These are phyloP conservation scores for Chionomys nivalis DNA, from an alignment of 2,113 vertebrate genomes.

Conservation along the genomic window DNA sequence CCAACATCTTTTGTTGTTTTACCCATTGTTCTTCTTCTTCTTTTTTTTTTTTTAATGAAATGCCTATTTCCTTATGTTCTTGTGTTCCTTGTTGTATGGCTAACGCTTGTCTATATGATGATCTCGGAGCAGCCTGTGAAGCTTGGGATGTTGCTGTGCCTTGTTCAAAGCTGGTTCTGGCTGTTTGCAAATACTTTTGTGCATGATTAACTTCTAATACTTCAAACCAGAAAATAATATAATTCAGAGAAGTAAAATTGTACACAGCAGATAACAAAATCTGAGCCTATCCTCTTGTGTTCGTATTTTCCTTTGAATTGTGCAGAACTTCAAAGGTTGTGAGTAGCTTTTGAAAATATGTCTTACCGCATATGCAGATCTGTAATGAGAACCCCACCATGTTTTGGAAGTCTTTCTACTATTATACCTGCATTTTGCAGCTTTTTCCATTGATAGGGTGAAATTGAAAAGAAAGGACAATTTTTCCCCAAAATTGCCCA, in stretches of 20 bases:
- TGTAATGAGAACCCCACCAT: not conserved
- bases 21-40: not conserved
- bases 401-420: not conserved
- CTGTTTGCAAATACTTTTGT: slow-evolving; percentile 18
- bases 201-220: slow-evolving; percentile 35
- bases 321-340: slow-evolving; percentile 21
- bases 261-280: not conserved
- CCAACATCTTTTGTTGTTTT: slow-evolving; percentile 8
- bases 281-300: not conserved
- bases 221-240: slow-evolving; percentile 44
- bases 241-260: slow-evolving; percentile 44
- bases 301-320: slow-evolving; percentile 35
- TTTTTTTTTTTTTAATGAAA: not conserved
- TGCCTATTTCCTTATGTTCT: slow-evolving; percentile 15
- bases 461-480: slow-evolving; percentile 12
- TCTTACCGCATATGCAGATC: not conserved
- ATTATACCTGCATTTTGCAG: not conserved
- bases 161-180: not conserved
- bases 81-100: not conserved
- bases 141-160: not conserved
- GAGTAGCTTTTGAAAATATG: slow-evolving; percentile 21
- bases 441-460: slow-evolving; percentile 21
- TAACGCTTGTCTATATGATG: not conserved
- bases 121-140: not conserved
- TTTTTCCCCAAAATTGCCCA: not conserved